phyloP scores from a whole-genome alignment of 2,888 invertebrate genomes.

The Pandemis cinnamomeana region DNA sequence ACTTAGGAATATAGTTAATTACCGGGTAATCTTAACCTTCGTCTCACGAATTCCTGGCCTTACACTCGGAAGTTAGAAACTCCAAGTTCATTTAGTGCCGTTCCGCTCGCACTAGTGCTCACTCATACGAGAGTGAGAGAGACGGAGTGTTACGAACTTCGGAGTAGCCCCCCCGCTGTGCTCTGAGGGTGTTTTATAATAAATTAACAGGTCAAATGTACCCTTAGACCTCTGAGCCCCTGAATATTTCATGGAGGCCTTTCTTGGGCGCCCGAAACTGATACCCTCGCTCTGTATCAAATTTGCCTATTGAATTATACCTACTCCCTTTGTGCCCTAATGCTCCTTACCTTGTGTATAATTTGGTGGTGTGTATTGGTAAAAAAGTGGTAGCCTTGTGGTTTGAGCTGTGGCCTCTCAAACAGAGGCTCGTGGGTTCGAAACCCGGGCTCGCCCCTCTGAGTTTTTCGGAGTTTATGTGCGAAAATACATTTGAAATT shows the following conservation, averaged over 20 bases:
- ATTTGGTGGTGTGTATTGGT: neutral
- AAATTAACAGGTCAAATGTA: slow-evolving; percentile 53
- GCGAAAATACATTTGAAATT: too few species aligned
- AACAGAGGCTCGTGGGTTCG: too few species aligned
- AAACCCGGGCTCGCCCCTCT: too few species aligned
- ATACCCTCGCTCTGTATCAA: slow-evolving; percentile 35
- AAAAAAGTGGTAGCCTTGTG: neutral
- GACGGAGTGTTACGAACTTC: too few species aligned
- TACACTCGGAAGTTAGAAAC: too few species aligned
- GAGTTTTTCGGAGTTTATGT: too few species aligned
- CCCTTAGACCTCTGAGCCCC: slow-evolving; percentile 51
- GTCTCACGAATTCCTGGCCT: too few species aligned
- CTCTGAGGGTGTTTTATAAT: slow-evolving; percentile 45
- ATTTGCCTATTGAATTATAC: slow-evolving; percentile 39
- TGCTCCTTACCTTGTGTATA: neutral
- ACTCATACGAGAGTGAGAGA: too few species aligned
- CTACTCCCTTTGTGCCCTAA: slow-evolving; percentile 24
- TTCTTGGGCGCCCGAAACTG: slow-evolving; percentile 35
- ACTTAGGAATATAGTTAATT: neutral
- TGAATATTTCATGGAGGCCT: slow-evolving; percentile 61
- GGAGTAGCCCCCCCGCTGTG: neutral
- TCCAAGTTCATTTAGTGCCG: too few species aligned
- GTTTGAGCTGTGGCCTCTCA: too few species aligned
- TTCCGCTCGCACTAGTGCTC: too few species aligned
- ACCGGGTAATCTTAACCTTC: neutral